A percentile compares a stretch with the other conserved stretches of the same genome.
These are phyloP conservation scores for Scrobipalpa atriplicella DNA, from an alignment of 2,888 invertebrate genomes.

Conservation along the genomic window DNA sequence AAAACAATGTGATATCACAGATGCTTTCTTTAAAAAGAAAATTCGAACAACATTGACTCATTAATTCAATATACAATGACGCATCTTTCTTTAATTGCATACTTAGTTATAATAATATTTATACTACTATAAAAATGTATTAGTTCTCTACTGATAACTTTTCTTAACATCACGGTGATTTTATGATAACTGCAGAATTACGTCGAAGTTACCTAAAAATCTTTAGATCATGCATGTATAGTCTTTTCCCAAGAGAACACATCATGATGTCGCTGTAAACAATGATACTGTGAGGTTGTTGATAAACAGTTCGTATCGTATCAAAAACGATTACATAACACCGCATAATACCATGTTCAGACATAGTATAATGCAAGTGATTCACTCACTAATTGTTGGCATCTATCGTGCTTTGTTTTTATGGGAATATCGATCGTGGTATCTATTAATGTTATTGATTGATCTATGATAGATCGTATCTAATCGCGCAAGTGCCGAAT, in stretches of 20 bases:
- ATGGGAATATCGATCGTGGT: background rate
- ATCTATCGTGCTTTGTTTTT: background rate
- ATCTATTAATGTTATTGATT: conserved; percentile 10
- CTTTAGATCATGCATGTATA: background rate
- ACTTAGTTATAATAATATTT: too few relatives aligned
- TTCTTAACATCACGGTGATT: background rate
- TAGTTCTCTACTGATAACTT: too few relatives aligned
- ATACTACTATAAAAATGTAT: too few relatives aligned
- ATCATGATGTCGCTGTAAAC: background rate
- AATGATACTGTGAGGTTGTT: conserved; percentile 13
- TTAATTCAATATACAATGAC: too few relatives aligned
- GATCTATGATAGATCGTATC: conserved; percentile 6
- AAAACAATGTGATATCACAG: too few relatives aligned
- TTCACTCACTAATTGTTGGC: conserved; percentile 6
- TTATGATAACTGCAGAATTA: background rate
- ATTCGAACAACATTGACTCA: too few relatives aligned
- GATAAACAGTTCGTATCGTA: conserved; percentile 17
- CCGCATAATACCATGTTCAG: background rate
- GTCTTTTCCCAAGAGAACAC: conserved; percentile 10
- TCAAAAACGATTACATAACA: conserved; percentile 16
- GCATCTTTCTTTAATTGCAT: too few relatives aligned
- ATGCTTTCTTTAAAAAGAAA: too few relatives aligned
- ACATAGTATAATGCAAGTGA: background rate
- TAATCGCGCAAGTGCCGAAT: conserved; percentile 1
- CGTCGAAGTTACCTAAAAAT: background rate